Evolutionary conservation across 2,797 vertebrate genomes (phyloP).

Genomic region (Acanthopagrus latus): DNA sequence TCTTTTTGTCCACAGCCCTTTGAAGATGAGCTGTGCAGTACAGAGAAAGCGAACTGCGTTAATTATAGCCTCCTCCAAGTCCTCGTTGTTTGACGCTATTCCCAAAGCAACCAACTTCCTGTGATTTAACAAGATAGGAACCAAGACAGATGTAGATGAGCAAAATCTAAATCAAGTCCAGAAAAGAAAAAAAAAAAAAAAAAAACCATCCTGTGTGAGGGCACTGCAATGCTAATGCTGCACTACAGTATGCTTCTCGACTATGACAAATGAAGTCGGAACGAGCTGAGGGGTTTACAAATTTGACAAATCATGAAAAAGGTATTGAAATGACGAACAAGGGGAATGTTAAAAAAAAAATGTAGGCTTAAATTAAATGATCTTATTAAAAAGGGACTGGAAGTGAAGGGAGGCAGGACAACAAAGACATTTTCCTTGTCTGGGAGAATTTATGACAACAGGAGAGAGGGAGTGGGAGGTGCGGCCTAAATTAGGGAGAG

Average conservation of each 20-base stretch:
- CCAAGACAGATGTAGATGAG: neutral
- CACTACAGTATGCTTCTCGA: neutral
- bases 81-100: slow-evolving; percentile 9
- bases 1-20: slow-evolving; percentile 20
- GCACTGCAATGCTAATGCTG: no score
- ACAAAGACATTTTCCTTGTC: slow-evolving; percentile 40
- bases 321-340: neutral
- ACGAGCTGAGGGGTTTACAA: neutral
- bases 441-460: slow-evolving; percentile 42
- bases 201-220: neutral
- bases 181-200: neutral
- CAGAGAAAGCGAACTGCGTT: neutral
- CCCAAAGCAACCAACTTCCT: slow-evolving; percentile 17
- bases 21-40: slow-evolving; percentile 25
- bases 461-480: slow-evolving; percentile 35
- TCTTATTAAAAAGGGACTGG: neutral
- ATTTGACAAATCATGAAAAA: slow-evolving; percentile 12
- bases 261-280: neutral
- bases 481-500: slow-evolving; percentile 48
- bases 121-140: neutral
- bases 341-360: slow-evolving; percentile 8
- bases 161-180: neutral
- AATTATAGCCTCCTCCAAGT: slow-evolving; percentile 34
- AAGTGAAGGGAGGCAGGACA: slow-evolving; percentile 13
- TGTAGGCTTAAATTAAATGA: neutral